Conservation (phyloP, 2,888 invertebrate genomes). For the Aphrophora alni region DNA sequence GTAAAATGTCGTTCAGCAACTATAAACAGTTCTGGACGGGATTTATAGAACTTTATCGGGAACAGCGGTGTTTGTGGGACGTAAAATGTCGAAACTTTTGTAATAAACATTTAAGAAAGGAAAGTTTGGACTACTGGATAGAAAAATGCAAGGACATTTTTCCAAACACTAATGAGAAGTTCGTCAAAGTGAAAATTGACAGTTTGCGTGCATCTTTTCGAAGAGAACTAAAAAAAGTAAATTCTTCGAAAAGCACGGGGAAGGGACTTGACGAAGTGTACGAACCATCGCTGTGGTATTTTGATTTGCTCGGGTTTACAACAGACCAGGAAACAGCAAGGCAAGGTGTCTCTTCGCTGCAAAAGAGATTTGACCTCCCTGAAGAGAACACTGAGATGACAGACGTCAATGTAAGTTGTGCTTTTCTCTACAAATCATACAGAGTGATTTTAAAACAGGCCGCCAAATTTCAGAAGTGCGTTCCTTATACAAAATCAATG, state of each 20-base stretch:
- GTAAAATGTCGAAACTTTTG: constrained; percentile 19
- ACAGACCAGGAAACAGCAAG: constrained; percentile 15
- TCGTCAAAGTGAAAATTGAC: constrained; percentile 23
- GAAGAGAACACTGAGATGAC: background rate
- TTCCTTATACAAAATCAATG: too few species aligned
- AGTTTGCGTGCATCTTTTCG: constrained; percentile 15
- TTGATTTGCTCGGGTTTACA: constrained; percentile 15
- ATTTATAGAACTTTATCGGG: constrained; percentile 27
- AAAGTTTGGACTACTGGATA: background rate
- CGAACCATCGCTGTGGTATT: constrained; percentile 29
- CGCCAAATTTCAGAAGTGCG: too few species aligned
- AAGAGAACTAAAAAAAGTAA: constrained; percentile 18
- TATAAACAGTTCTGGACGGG: constrained; percentile 25
- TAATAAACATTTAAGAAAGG: constrained; percentile 7
- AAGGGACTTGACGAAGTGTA: constrained; percentile 19
- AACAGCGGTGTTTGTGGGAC: constrained; percentile 24
- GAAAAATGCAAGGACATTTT: constrained; percentile 18
- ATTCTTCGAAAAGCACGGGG: constrained; percentile 10
- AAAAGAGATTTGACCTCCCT: background rate
- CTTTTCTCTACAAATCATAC: too few species aligned
- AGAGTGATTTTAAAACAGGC: too few species aligned
- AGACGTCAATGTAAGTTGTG: background rate
- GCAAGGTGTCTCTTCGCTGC: constrained; percentile 12
- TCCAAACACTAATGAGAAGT: background rate
- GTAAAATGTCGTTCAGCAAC: constrained; percentile 11